Evolutionary conservation across 1,140 invertebrate genomes (phyloP).

Genomic region (Gryllus bimaculatus): DNA sequence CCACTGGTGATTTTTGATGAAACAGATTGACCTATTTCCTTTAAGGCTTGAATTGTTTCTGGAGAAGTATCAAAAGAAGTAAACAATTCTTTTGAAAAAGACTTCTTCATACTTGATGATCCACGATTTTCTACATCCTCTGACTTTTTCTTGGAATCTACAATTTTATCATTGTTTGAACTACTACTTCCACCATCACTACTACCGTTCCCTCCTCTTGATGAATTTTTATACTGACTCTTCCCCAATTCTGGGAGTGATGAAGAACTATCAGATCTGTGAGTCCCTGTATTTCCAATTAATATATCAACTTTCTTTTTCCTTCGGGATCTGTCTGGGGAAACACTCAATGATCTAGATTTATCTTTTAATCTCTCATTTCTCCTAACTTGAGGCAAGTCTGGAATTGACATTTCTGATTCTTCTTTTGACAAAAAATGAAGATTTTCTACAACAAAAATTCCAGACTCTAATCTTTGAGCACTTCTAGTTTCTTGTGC

Average conservation of each 20-base stretch:
- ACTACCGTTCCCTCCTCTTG: not conserved
- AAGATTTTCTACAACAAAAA: conserved; percentile 14
- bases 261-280: conserved; percentile 4
- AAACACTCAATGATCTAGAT: conserved; percentile 13
- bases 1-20: conserved; percentile 10
- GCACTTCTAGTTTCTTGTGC: not conserved
- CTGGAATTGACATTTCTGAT: not conserved
- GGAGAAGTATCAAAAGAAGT: conserved; percentile 9
- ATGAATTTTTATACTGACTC: not conserved
- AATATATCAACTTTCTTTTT: not conserved
- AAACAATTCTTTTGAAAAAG: not conserved
- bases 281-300: not conserved
- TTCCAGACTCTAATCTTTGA: conserved; percentile 15
- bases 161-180: not conserved
- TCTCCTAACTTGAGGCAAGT: not conserved
- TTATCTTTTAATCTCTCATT: conserved; percentile 11
- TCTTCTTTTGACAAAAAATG: conserved; percentile 14
- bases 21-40: conserved; percentile 12
- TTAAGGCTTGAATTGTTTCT: conserved; percentile 15
- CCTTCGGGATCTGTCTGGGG: conserved; percentile 11
- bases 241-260: conserved; percentile 14
- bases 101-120: not conserved
- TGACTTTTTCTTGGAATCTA: not conserved
- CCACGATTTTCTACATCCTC: no score
- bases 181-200: conserved; percentile 3